These are phyloP conservation scores for Hemiprocne comata DNA, from an alignment of 2,113 vertebrate species.

Conservation along the genomic window DNA sequence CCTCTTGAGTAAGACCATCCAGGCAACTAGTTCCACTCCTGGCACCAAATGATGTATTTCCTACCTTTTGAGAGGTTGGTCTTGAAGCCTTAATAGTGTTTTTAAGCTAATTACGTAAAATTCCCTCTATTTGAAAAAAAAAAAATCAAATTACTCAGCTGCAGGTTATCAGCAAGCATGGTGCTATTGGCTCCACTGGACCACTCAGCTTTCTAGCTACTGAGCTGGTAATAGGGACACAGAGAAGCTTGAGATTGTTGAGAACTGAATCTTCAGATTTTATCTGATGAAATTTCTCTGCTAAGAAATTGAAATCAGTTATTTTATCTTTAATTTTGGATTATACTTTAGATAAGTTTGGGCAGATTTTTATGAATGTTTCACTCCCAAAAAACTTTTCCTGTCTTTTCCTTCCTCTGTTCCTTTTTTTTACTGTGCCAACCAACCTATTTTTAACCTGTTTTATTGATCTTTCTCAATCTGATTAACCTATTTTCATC, in stretches of 20 bases:
- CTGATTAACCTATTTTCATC: not conserved
- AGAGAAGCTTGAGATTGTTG: not conserved
- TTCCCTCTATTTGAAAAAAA: not conserved
- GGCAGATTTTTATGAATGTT: not conserved
- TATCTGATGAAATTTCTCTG: not conserved
- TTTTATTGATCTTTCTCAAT: not conserved
- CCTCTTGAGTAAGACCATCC: not conserved
- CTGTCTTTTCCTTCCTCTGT: not conserved
- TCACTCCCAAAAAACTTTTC: not conserved
- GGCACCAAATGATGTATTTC: not conserved
- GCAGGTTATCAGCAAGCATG: not conserved
- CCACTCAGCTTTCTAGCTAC: not conserved
- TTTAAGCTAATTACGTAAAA: not conserved
- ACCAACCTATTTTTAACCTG: not conserved
- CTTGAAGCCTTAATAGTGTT: not conserved
- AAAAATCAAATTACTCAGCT: accelerated
- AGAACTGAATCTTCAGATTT: not conserved
- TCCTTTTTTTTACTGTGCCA: not conserved
- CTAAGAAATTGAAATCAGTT: not conserved
- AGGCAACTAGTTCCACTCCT: not conserved
- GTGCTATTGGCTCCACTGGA: not conserved
- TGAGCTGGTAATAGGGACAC: not conserved
- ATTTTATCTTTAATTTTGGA: not conserved
- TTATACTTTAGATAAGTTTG: not conserved
- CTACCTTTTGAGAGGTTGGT: not conserved